Conservation (phyloP, 2,113 vertebrate species). For the Dasyprocta punctata region DNA sequence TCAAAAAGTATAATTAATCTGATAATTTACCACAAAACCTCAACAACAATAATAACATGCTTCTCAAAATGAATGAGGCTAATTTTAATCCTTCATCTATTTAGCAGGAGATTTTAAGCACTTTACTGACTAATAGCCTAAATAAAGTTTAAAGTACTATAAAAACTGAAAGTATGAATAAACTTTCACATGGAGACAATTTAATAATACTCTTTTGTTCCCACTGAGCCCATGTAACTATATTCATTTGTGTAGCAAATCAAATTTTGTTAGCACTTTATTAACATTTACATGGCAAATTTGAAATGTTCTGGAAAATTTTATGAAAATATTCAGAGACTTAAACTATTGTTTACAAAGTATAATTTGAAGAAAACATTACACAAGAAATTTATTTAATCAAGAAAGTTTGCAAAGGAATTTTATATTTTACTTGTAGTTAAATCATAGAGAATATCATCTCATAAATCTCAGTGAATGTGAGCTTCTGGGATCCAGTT, state of each 20-base stretch:
- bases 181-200: neutral
- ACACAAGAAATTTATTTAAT: neutral
- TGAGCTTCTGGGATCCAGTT: neutral
- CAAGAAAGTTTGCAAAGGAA: neutral
- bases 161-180: neutral
- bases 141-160: neutral
- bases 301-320: neutral
- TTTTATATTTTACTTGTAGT: neutral
- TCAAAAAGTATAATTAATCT: neutral
- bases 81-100: neutral
- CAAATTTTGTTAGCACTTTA: neutral
- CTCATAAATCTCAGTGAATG: neutral
- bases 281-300: neutral
- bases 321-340: neutral
- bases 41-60: neutral
- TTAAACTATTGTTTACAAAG: neutral
- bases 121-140: neutral
- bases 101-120: neutral
- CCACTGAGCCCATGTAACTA: neutral
- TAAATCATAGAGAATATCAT: neutral
- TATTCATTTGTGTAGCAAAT: neutral
- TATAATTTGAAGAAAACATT: neutral
- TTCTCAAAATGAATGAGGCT: neutral
- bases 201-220: neutral
- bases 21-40: neutral